phyloP scores from a whole-genome alignment of 2,888 invertebrate species.

The Allophyes oxyacanthae region DNA sequence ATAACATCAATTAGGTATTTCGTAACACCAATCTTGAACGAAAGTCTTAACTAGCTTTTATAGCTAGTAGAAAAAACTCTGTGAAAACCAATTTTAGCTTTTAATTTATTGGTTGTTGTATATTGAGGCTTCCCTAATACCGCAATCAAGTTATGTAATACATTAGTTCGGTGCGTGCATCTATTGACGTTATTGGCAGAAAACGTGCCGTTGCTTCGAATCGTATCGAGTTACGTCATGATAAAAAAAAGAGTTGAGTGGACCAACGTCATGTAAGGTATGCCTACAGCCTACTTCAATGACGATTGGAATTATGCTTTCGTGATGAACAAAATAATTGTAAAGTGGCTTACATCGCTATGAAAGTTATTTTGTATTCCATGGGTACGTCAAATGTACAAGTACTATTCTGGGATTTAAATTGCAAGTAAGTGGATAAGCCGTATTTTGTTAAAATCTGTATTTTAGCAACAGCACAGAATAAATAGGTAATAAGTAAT shows the following conservation, averaged over 20 bases:
- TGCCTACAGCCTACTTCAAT: not conserved
- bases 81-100: constrained; percentile 44
- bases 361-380: no score
- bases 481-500: no score
- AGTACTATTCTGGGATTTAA: no score
- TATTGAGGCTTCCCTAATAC: constrained; percentile 31
- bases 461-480: no score
- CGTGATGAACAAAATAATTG: not conserved
- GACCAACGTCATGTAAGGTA: constrained; percentile 13
- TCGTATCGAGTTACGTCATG: constrained; percentile 29
- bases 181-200: constrained; percentile 23
- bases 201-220: constrained; percentile 24
- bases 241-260: constrained; percentile 41
- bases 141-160: constrained; percentile 35
- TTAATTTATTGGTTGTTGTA: no score
- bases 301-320: not conserved
- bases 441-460: no score
- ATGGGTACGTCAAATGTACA: no score
- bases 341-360: no score
- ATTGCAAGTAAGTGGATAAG: no score
- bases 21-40: constrained; percentile 43
- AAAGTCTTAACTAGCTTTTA: constrained; percentile 39
- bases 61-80: constrained; percentile 30
- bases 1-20: constrained; percentile 17
- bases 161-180: constrained; percentile 22